Base-by-base conservation (phyloP, 2,797 vertebrate species). In the Loriculus beryllinus region DNA sequence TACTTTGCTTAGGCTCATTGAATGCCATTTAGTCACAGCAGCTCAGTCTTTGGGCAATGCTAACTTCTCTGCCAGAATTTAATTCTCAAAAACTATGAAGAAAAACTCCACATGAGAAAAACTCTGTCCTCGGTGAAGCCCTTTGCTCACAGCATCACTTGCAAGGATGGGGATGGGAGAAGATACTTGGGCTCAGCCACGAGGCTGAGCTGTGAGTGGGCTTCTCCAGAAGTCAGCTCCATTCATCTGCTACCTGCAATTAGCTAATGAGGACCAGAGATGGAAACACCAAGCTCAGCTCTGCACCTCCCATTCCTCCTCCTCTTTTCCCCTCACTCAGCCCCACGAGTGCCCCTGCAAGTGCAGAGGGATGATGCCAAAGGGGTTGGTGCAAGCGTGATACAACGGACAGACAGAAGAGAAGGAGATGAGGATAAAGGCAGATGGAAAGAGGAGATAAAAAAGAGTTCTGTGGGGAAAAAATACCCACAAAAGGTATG, bases 1-100 rank as follows among this genome's bases (percentile, higher is more conserved):
- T 6, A 49, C 72, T 82, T 92, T 35, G 57, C 74, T 88, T 87
- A 77, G 88, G 84, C 86, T 76, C 84, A 81, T 33, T 82, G 77
- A 48, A 19, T 40, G 71, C 81, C 67, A 6, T 16, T 84, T 69
- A 88, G 87, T 91, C 86, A 63, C 74, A 90, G 80, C 77, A 65
- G 70, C 88, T 21, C 23, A 62, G 49, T 74, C 77, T 83, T 88
- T 19, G 63, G 70, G 80, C 90, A 54, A n/a, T 4, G 56, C 39
- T 63, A 51, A 76, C 29, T 37, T 31, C 88, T 71, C 65, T 82
- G 51, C 35, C 64, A 80, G 68, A 59, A 63, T 56, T 74, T 51
- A 29, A 40, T 37, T 67, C 37, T n/a, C 48, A 5, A 37, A 76
- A 82, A 42, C 33, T 25, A 31, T 29, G 9, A 43, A 31, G 19